These are phyloP conservation scores for Mizuhopecten yessoensis DNA, from an alignment of 1,140 invertebrate genomes.

Conservation along the genomic window DNA sequence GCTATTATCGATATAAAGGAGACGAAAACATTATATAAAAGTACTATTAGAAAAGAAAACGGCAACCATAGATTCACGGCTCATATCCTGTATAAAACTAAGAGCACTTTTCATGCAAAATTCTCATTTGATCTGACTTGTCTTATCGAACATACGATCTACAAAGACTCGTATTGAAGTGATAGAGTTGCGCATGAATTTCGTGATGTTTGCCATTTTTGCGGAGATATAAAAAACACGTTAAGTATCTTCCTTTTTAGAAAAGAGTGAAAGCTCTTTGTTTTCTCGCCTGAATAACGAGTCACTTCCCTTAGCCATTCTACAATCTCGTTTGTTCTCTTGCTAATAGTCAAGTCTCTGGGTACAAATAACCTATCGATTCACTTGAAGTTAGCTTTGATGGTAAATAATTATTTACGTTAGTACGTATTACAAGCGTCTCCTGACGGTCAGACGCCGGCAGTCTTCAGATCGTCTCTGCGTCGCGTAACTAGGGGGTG, in stretches of 20 bases:
- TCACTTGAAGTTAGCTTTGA: background rate
- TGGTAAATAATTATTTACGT: constrained; percentile 35
- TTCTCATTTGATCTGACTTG: background rate
- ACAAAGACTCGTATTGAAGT: too few species aligned
- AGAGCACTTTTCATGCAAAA: too few species aligned
- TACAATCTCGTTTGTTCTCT: background rate
- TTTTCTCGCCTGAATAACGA: background rate
- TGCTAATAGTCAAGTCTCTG: background rate
- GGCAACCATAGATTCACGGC: too few species aligned
- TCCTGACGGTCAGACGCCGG: background rate
- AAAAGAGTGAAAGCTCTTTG: background rate
- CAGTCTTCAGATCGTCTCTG: background rate
- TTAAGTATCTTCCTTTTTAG: background rate
- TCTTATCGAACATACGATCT: background rate
- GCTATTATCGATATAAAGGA: too few species aligned
- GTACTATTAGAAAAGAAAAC: too few species aligned
- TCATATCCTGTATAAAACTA: too few species aligned
- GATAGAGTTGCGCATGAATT: background rate
- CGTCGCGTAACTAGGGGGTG: background rate
- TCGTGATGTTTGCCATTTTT: background rate
- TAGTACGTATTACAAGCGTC: background rate
- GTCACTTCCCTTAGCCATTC: background rate
- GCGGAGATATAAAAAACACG: background rate
- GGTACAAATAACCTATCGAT: constrained; percentile 1
- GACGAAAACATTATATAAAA: too few species aligned